Evolutionary conservation across 2,113 vertebrate species (phyloP).

Genomic region (Pelecanoides urinatrix): DNA sequence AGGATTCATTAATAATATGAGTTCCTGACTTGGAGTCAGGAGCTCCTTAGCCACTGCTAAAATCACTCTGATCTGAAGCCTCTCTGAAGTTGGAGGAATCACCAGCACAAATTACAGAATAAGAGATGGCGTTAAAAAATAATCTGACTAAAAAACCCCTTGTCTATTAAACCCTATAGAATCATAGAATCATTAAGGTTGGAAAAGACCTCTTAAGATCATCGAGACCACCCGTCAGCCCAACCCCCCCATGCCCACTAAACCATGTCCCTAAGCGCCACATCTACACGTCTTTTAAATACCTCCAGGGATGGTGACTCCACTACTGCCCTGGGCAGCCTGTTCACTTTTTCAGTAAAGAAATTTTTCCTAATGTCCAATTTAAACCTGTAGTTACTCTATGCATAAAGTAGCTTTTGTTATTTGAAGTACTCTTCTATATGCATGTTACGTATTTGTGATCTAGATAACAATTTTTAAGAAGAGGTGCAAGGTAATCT

Average conservation of each 20-base stretch:
- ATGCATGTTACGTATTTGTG: not conserved
- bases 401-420: not conserved
- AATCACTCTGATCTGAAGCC: not conserved
- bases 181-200: too few species aligned
- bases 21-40: not conserved
- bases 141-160: rapidly evolving
- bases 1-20: not conserved
- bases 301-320: too few species aligned
- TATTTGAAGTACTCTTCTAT: not conserved
- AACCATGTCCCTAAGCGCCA: too few species aligned
- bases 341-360: too few species aligned
- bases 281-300: too few species aligned
- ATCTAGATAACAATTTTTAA: not conserved
- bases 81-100: not conserved
- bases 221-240: too few species aligned
- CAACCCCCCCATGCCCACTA: too few species aligned
- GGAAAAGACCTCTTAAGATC: too few species aligned
- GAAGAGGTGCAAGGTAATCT: not conserved
- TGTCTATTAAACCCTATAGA: not conserved
- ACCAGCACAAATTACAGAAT: not conserved
- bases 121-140: not conserved
- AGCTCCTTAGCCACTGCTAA: not conserved
- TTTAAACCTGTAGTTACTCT: not conserved
- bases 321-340: too few species aligned
- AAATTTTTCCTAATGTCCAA: too few species aligned